These are phyloP conservation scores for Discoglossus pictus DNA, from an alignment of 2,797 vertebrate species.

Conservation along the genomic window DNA sequence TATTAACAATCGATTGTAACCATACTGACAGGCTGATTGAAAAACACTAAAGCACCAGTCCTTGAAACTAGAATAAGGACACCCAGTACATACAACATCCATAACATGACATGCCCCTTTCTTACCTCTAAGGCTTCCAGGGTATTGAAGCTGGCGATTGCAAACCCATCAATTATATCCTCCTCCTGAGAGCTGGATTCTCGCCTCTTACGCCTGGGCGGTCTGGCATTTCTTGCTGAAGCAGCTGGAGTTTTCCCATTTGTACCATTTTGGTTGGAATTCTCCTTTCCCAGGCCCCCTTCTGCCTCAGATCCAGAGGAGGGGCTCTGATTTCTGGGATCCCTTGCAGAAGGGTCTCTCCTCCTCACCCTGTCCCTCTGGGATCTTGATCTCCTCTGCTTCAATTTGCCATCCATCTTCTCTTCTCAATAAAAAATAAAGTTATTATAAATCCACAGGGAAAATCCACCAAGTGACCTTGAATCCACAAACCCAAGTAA, in stretches of 20 bases:
- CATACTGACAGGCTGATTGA: no score
- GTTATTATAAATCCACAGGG: slow-evolving; percentile 49
- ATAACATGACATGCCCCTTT: slow-evolving; percentile 29
- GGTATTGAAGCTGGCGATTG: slow-evolving; percentile 91
- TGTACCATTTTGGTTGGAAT: slow-evolving; percentile 71
- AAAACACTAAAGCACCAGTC: no score
- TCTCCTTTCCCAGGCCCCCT: slow-evolving; percentile 82
- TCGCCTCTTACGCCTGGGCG: slow-evolving; percentile 84
- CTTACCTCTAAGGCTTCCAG: slow-evolving; percentile 92
- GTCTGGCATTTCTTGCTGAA: slow-evolving; percentile 76
- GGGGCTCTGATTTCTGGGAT: slow-evolving; percentile 81
- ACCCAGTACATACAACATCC: slow-evolving; percentile 14
- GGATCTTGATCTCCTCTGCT: slow-evolving; percentile 86
- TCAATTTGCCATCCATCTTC: slow-evolving; percentile 88
- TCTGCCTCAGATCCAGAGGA: slow-evolving; percentile 89
- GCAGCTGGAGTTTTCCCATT: slow-evolving; percentile 74
- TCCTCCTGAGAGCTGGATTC: slow-evolving; percentile 95
- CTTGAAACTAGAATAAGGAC: neutral
- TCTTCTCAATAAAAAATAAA: slow-evolving; percentile 55
- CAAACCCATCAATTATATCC: slow-evolving; percentile 96
- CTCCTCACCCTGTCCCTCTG: slow-evolving; percentile 87
- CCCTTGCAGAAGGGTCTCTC: slow-evolving; percentile 80
- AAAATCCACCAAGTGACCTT: slow-evolving; percentile 55
- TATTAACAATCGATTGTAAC: no score
- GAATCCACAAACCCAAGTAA: slow-evolving; percentile 49